These are phyloP conservation scores for Latrodectus geometricus DNA, from an alignment of 1,140 invertebrate genomes.

Conservation along the genomic window DNA sequence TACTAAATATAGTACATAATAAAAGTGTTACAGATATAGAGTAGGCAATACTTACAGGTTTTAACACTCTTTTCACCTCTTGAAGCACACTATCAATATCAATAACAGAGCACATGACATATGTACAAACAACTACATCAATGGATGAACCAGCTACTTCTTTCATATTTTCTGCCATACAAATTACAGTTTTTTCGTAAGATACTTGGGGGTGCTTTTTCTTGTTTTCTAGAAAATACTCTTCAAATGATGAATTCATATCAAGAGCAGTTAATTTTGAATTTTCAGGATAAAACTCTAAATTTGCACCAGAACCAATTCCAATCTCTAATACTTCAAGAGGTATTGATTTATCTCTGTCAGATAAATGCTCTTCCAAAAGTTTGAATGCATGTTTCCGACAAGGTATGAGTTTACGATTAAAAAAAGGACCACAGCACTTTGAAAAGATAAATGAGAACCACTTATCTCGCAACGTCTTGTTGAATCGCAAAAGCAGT, in stretches of 20 bases:
- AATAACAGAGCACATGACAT: conserved; percentile 66
- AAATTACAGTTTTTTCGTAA: conserved; percentile 64
- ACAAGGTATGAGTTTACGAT: not conserved
- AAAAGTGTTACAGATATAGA: not conserved
- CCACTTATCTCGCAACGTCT: conserved; percentile 1
- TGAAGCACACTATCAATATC: conserved; percentile 64
- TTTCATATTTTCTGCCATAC: conserved; percentile 65
- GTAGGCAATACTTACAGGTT: conserved; percentile 1
- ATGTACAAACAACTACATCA: conserved; percentile 66
- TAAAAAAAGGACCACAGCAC: not conserved
- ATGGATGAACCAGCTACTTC: conserved; percentile 64
- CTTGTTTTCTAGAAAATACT: conserved; percentile 33
- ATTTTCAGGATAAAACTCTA: conserved; percentile 51
- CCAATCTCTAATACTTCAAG: conserved; percentile 56
- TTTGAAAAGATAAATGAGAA: not conserved
- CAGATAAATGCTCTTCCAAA: not conserved
- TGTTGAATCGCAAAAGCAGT: not conserved
- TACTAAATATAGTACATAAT: not conserved
- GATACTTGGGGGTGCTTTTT: conserved; percentile 48
- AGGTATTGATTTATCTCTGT: not conserved
- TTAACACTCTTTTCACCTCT: conserved; percentile 67
- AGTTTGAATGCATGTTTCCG: conserved; percentile 1
- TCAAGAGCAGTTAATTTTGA: conserved; percentile 36
- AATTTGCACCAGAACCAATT: conserved; percentile 51
- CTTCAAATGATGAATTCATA: conserved; percentile 18